Conservation (phyloP, 2,113 vertebrate genomes). For the Hirundichthys speculiger region DNA sequence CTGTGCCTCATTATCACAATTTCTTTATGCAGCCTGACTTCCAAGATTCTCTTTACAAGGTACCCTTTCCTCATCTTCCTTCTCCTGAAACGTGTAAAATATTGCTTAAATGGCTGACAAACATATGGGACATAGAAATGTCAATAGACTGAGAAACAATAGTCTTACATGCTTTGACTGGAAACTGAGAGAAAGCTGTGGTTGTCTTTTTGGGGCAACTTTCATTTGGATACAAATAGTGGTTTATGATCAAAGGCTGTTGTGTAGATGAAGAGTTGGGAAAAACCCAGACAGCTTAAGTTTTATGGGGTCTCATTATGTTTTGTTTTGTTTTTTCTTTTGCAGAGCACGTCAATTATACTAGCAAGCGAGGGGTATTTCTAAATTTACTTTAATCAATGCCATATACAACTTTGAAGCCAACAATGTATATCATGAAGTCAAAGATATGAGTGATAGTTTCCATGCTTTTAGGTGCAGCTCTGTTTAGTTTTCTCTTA, state of each 20-base stretch:
- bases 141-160: conserved; percentile 32
- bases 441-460: conserved; percentile 31
- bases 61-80: conserved; percentile 38
- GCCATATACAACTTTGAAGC: conserved; percentile 7
- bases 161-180: conserved; percentile 29
- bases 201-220: conserved; percentile 31
- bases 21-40: conserved; percentile 46
- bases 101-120: conserved; percentile 52
- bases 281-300: conserved; percentile 24
- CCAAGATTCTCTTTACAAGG: conserved; percentile 51
- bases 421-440: conserved; percentile 16
- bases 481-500: conserved; percentile 26
- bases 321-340: conserved; percentile 4
- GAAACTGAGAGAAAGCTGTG: conserved; percentile 19
- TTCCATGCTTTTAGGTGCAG: conserved; percentile 44
- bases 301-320: conserved; percentile 39
- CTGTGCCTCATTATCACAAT: conserved; percentile 67
- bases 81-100: conserved; percentile 38
- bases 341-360: conserved; percentile 27
- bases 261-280: conserved; percentile 46
- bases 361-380: conserved; percentile 3
- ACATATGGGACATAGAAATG: conserved; percentile 33
- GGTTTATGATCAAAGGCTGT: conserved; percentile 60
- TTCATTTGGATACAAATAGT: conserved; percentile 45
- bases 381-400: conserved; percentile 6